These are phyloP conservation scores for Harpalus rufipes DNA, from an alignment of 2,888 invertebrate species.

Conservation along the genomic window DNA sequence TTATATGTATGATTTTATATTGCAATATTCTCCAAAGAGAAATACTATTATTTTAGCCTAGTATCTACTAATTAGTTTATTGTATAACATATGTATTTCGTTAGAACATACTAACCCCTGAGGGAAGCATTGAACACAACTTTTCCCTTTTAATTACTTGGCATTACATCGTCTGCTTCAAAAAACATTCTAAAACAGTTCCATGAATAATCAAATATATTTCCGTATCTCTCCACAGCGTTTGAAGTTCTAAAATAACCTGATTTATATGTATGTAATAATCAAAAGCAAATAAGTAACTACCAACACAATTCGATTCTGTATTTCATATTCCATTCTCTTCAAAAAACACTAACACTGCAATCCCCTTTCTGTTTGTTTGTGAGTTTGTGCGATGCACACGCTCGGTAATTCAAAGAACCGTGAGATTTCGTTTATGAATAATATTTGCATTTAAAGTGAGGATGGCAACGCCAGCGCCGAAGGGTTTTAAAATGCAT, in stretches of 20 bases:
- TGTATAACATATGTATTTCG: too few relatives aligned
- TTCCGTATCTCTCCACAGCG: too few relatives aligned
- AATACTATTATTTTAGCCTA: too few relatives aligned
- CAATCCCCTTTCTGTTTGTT: background rate
- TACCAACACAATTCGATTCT: background rate
- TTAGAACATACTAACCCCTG: too few relatives aligned
- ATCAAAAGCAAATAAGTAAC: background rate
- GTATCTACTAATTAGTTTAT: too few relatives aligned
- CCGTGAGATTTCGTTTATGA: conserved; percentile 55
- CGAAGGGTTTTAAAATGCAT: conserved; percentile 41
- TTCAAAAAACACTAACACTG: background rate
- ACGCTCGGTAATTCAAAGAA: conserved; percentile 15
- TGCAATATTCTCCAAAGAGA: too few relatives aligned
- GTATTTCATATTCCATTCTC: background rate
- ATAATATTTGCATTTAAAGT: conserved; percentile 64
- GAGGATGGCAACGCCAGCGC: conserved; percentile 6
- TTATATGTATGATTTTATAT: too few relatives aligned
- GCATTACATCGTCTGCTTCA: too few relatives aligned
- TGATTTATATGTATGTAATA: conserved; percentile 3
- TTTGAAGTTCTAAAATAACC: background rate
- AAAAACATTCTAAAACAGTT: too few relatives aligned
- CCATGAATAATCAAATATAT: background rate
- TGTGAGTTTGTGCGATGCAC: too few relatives aligned
- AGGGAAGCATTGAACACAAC: too few relatives aligned
- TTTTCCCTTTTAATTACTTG: too few relatives aligned